phyloP scores from a whole-genome alignment of 2,113 vertebrate genomes.

The Eira barbara region DNA sequence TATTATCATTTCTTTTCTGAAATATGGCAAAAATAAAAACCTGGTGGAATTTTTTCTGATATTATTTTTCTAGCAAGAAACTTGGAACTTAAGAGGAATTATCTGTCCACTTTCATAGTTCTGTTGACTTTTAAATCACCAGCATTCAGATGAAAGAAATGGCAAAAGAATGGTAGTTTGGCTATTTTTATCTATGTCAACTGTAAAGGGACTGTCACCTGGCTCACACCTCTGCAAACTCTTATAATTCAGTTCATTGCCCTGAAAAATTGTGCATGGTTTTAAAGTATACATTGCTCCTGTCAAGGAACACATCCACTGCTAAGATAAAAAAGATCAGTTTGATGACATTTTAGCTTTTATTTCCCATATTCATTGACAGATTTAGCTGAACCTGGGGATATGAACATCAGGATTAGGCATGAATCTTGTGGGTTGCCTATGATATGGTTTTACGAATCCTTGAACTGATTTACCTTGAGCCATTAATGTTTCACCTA shows the following conservation, averaged over 20 bases:
- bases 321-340: neutral
- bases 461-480: neutral
- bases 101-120: neutral
- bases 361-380: neutral
- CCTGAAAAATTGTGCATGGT: neutral
- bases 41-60: neutral
- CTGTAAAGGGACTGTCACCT: neutral
- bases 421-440: neutral
- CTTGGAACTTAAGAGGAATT: neutral
- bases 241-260: neutral
- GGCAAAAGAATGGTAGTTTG: neutral
- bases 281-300: neutral
- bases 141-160: neutral
- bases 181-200: neutral
- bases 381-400: neutral
- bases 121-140: neutral
- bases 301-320: neutral
- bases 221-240: neutral
- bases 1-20: neutral
- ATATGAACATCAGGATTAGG: neutral
- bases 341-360: neutral
- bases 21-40: neutral
- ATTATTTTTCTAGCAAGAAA: conserved; percentile 5
- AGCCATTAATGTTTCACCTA: neutral
- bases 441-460: neutral